Conservation (phyloP, 2,797 vertebrate species). For the Varecia variegata region DNA sequence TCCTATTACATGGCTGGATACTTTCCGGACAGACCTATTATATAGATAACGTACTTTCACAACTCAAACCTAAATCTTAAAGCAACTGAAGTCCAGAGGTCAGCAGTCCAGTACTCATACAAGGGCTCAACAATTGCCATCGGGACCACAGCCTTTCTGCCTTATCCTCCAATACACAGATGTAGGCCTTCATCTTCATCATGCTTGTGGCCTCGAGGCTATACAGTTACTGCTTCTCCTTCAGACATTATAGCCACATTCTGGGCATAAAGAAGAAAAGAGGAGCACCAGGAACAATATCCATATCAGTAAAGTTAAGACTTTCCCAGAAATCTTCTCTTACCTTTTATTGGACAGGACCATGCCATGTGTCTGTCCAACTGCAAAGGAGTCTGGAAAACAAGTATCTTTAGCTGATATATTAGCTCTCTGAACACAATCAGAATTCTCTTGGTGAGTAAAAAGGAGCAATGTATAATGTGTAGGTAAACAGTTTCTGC, state of each 20-base stretch:
- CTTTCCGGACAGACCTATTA: background rate
- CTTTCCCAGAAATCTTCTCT: background rate
- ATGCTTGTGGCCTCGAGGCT: background rate
- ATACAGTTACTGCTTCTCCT: background rate
- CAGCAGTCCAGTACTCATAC: background rate
- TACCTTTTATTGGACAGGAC: background rate
- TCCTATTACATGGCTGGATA: too few relatives aligned
- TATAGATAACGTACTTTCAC: background rate
- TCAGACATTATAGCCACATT: background rate
- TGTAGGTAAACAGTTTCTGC: background rate
- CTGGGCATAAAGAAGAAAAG: background rate
- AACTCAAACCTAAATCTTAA: background rate
- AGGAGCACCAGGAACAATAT: background rate
- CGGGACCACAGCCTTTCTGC: background rate
- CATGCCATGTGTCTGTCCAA: background rate
- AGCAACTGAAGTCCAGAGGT: background rate
- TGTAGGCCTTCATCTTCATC: background rate
- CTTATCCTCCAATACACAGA: background rate
- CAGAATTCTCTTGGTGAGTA: background rate
- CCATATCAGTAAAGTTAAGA: background rate
- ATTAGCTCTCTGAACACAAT: background rate
- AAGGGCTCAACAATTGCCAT: background rate
- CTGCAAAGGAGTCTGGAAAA: background rate
- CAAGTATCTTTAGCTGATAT: background rate
- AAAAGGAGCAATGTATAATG: background rate